Evolutionary conservation across 2,888 invertebrate species (phyloP).

Genomic region (Pterostichus madidus): DNA sequence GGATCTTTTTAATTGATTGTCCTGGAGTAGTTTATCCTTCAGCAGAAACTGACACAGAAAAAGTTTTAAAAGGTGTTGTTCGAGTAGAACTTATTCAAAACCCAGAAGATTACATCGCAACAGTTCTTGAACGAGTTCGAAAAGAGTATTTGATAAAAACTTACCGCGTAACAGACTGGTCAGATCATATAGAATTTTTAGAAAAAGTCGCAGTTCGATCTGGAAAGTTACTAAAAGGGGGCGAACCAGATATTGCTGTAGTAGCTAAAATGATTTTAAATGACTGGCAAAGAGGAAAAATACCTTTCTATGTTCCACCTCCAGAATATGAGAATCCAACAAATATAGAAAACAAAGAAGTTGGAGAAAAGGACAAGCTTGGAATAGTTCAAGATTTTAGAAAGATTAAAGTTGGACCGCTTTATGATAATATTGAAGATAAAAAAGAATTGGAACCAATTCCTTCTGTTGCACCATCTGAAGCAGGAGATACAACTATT

Average conservation of each 20-base stretch:
- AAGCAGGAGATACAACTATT: conserved; percentile 75
- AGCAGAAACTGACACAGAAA: conserved; percentile 96
- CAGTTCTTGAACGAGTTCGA: conserved; percentile 92
- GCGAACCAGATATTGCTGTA: conserved; percentile 95
- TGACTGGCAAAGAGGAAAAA: conserved; percentile 98
- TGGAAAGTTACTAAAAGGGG: conserved; percentile 96
- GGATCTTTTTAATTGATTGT: conserved; percentile 98
- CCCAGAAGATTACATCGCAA: conserved; percentile 96
- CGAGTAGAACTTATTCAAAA: conserved; percentile 95
- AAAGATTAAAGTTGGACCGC: conserved; percentile 87
- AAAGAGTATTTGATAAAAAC: conserved; percentile 94
- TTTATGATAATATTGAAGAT: conserved; percentile 82
- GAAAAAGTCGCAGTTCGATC: conserved; percentile 92
- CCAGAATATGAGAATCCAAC: conserved; percentile 81
- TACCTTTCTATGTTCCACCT: conserved; percentile 96
- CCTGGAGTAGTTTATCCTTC: conserved; percentile 99
- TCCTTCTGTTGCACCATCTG: conserved; percentile 58
- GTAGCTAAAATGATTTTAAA: conserved; percentile 97
- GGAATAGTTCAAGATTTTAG: conserved; percentile 89
- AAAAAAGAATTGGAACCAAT: conserved; percentile 71
- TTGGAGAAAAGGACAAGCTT: conserved; percentile 76
- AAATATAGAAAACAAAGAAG: conserved; percentile 71
- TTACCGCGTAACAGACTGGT: conserved; percentile 92
- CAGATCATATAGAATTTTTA: conserved; percentile 90
- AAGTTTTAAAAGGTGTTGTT: conserved; percentile 98